Percentiles rank a stretch among this genome's conserved stretches.
Conservation (phyloP, 2,797 vertebrate genomes). For the Novumbra hubbsi region DNA sequence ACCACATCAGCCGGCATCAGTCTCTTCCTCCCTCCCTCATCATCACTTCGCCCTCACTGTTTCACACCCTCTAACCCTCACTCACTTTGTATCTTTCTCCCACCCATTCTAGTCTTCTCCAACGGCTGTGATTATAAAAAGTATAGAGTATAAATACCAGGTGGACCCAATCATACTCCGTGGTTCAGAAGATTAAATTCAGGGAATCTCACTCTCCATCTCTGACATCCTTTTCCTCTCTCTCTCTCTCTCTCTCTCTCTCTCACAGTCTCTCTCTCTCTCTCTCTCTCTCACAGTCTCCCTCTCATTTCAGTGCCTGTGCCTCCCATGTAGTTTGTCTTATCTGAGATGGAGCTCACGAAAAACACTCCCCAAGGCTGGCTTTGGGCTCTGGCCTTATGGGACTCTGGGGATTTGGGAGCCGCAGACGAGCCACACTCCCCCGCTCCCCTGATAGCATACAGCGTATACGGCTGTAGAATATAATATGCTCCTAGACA, state of each 20-base stretch:
- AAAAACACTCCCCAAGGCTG: conserved; percentile 55
- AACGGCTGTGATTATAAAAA: neutral
- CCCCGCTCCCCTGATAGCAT: conserved; percentile 45
- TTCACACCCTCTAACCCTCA: too few species aligned
- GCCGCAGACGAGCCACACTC: conserved; percentile 47
- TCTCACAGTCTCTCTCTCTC: neutral
- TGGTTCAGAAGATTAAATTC: neutral
- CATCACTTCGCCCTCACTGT: neutral
- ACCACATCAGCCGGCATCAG: conserved; percentile 24
- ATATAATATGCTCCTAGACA: conserved; percentile 35
- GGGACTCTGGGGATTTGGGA: conserved; percentile 55
- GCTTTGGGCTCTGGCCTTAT: conserved; percentile 45
- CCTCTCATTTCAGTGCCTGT: neutral
- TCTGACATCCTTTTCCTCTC: neutral
- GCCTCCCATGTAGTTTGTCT: conserved; percentile 23
- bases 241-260: neutral
- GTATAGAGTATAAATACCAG: neutral
- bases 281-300: conserved; percentile 18
- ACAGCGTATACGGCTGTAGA: conserved; percentile 33
- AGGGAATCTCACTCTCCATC: neutral
- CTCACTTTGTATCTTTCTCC: too few species aligned
- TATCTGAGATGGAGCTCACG: conserved; percentile 51
- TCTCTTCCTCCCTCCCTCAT: conserved; percentile 29
- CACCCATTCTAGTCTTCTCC: neutral
- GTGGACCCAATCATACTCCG: neutral